Conservation (phyloP, 2,797 vertebrate species). For the Aotus griseimembra region DNA sequence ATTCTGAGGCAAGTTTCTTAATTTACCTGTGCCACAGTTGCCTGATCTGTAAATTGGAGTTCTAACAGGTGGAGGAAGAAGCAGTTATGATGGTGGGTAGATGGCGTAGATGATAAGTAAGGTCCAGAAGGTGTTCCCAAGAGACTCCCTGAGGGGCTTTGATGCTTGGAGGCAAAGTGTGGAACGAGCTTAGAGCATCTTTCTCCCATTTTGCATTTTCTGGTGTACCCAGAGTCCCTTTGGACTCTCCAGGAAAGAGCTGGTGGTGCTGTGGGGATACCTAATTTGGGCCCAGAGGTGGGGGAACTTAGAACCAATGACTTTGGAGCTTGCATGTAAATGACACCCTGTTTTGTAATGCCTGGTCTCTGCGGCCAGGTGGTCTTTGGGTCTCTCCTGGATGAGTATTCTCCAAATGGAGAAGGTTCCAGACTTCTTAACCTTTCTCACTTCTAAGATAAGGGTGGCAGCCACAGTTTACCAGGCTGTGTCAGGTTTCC, state of each 20-base stretch:
- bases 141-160: background rate
- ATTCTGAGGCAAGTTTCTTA: background rate
- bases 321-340: background rate
- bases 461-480: background rate
- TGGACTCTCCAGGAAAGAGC: background rate
- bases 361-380: background rate
- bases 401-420: background rate
- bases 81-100: background rate
- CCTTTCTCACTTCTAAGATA: background rate
- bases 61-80: background rate
- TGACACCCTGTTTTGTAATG: background rate
- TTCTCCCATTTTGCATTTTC: background rate
- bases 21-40: background rate
- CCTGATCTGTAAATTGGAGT: background rate
- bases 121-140: background rate
- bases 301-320: background rate
- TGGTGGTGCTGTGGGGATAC: background rate
- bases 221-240: background rate
- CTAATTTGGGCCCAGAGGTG: background rate
- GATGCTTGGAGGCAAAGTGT: background rate
- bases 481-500: background rate
- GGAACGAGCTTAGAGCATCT: background rate
- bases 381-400: background rate
- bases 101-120: background rate
- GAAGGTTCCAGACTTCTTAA: background rate